A percentile compares a stretch with the other conserved stretches of the same genome.
These are phyloP conservation scores for Gonatopus flavifemur DNA, from an alignment of 1,140 invertebrate genomes.

Conservation along the genomic window DNA sequence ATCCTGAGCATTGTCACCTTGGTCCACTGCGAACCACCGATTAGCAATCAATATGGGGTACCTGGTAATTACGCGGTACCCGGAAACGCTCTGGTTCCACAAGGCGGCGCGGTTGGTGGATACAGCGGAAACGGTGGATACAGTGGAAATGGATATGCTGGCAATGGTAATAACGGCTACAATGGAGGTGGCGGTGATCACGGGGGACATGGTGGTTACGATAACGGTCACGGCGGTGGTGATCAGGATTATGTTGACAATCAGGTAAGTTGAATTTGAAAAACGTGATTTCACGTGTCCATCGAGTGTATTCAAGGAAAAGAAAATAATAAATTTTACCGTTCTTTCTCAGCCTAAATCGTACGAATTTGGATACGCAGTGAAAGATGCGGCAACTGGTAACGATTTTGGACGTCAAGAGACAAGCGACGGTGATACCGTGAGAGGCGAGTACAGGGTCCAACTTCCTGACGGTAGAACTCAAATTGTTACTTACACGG, in stretches of 20 bases:
- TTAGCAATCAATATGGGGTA: slow-evolving; percentile 53
- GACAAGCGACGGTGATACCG: slow-evolving; percentile 71
- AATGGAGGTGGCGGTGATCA: slow-evolving; percentile 21
- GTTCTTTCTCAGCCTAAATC: slow-evolving; percentile 67
- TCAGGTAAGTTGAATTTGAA: slow-evolving; percentile 48
- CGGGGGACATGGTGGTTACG: slow-evolving; percentile 6
- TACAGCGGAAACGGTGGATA: slow-evolving; percentile 1
- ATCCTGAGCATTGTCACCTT: slow-evolving; percentile 35
- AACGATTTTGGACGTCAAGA: slow-evolving; percentile 73
- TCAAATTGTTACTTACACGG: slow-evolving; percentile 74
- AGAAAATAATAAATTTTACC: no score
- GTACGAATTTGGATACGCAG: slow-evolving; percentile 78
- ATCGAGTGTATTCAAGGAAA: no score
- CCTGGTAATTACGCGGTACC: slow-evolving; percentile 51
- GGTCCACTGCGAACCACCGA: slow-evolving; percentile 44
- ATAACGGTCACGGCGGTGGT: slow-evolving; percentile 37
- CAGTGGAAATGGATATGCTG: slow-evolving; percentile 14
- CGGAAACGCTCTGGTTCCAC: no score
- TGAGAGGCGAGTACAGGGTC: slow-evolving; percentile 73
- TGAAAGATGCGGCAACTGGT: slow-evolving; percentile 72
- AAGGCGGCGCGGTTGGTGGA: no score
- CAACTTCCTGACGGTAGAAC: slow-evolving; percentile 73
- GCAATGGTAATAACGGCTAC: slow-evolving; percentile 32
- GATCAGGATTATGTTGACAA: slow-evolving; percentile 53
- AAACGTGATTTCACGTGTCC: no score